Evolutionary conservation across 2,113 vertebrate genomes (phyloP).

Genomic region (Toxostoma redivivum): DNA sequence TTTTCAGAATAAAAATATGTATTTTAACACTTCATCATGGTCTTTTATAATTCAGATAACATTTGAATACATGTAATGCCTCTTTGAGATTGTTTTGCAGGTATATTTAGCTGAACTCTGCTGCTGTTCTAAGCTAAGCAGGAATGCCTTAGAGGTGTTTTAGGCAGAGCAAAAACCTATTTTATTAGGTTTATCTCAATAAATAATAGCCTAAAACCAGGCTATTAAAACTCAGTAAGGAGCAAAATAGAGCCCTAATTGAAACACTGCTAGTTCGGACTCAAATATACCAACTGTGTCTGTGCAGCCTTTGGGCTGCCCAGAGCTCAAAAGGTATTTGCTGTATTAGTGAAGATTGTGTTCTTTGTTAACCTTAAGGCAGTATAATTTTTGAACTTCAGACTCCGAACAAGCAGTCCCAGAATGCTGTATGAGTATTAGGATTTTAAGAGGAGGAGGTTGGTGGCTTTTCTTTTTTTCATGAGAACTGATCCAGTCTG

Average conservation of each 20-base stretch:
- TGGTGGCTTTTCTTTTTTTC: not conserved
- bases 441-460: not conserved
- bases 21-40: not conserved
- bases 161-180: not conserved
- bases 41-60: not conserved
- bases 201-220: not conserved
- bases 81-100: not conserved
- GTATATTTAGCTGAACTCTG: not conserved
- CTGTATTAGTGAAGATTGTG: not conserved
- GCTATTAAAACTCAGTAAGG: not conserved
- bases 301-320: not conserved
- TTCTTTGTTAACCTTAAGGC: not conserved
- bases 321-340: not conserved
- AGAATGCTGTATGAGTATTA: not conserved
- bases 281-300: not conserved
- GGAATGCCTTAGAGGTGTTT: not conserved
- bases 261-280: not conserved
- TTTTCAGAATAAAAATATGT: accelerated
- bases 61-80: not conserved
- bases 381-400: not conserved
- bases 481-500: not conserved
- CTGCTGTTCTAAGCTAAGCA: not conserved
- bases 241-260: not conserved
- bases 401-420: not conserved
- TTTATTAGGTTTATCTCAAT: too few species aligned